Conservation (phyloP, 2,113 vertebrate species). For the Perccottus glenii region DNA sequence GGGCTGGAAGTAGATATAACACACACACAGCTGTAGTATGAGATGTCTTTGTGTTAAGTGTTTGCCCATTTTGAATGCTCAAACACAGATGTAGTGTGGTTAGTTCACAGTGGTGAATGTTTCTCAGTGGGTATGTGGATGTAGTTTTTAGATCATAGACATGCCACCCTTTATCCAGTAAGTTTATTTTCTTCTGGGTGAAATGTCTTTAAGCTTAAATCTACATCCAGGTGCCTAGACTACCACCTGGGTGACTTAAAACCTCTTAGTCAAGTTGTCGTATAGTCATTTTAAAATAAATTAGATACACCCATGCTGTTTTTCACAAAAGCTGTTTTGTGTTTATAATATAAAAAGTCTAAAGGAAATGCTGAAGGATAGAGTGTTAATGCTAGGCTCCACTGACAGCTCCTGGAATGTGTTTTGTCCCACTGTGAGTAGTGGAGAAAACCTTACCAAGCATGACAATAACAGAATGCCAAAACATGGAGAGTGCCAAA, state of each 20-base stretch:
- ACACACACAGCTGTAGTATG: not conserved
- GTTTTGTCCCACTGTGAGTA: slow-evolving; percentile 52
- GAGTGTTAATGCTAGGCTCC: slow-evolving; percentile 45
- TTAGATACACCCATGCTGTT: not conserved
- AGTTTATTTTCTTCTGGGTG: not conserved
- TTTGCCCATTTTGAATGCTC: slow-evolving; percentile 1
- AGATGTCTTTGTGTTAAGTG: not conserved
- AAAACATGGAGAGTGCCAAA: slow-evolving; percentile 67
- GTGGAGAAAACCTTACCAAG: slow-evolving; percentile 54
- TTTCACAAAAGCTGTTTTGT: slow-evolving; percentile 13
- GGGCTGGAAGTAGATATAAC: not conserved
- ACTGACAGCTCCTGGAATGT: slow-evolving; percentile 56
- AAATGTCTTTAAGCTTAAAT: not conserved
- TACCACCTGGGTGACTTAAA: not conserved
- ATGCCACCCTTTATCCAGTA: too few species aligned
- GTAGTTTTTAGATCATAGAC: too few species aligned
- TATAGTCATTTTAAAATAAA: not conserved
- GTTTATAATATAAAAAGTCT: slow-evolving; percentile 22
- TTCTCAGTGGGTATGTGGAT: too few species aligned
- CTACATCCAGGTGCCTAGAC: not conserved
- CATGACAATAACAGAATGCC: slow-evolving; percentile 68
- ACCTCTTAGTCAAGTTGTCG: not conserved
- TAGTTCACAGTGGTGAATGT: too few species aligned
- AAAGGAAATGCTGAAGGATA: slow-evolving; percentile 41
- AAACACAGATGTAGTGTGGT: not conserved